Evolutionary conservation across 2,888 invertebrate genomes (phyloP), one percentile per base, ranked within the genome.

Genomic region (Arrhopalites spinosus): DNA sequence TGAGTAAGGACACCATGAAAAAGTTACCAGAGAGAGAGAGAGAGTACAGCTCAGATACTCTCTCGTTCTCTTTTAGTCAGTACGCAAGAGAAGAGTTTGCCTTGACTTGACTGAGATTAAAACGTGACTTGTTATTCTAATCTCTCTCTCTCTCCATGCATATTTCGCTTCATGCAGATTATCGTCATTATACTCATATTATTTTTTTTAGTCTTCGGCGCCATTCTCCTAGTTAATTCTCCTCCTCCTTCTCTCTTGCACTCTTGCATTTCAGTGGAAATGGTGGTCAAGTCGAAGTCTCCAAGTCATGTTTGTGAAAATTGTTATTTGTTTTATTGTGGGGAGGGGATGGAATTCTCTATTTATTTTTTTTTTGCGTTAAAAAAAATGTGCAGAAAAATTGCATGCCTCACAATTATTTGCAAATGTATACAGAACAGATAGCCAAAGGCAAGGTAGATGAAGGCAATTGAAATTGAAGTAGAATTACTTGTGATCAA

Each of bases 91-190:
- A 36, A 36, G 36, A 36, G 36, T 36, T 36, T 36, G 36, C 36
- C 36, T 36, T 36, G 36, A 36, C 59, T 59, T 59, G 59, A 59
- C 59, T 66, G 23, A 36, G 66, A 66, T 66, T 66, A 66, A 43
- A 66, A 66, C 66, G 66, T 66, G 66, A 66, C 66, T 66, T 66
- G 66, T 36, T 66, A 66, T 66, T 66, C 17, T 43, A 66, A 66
- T 66, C 15, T 25, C 20, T 20, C 17, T 59, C 59, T 59, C 59
- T 59, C 59, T 66, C 2, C 61, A 30, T 30, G 30, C 63, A 59
- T 59, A 53, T 53, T 25, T 63, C 29, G 3, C 2, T 29, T 43
- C 20, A 30, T 30, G 25, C 25, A 25, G 59, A 61, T 27, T 61
- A 61, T 61, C 59, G 25, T 63, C 63, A 63, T 63, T 30, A 63